A percentile compares a stretch with the other conserved stretches of the same genome.
Evolutionary conservation across 2,888 invertebrate genomes (phyloP).

Genomic region (Mystacides longicornis): DNA sequence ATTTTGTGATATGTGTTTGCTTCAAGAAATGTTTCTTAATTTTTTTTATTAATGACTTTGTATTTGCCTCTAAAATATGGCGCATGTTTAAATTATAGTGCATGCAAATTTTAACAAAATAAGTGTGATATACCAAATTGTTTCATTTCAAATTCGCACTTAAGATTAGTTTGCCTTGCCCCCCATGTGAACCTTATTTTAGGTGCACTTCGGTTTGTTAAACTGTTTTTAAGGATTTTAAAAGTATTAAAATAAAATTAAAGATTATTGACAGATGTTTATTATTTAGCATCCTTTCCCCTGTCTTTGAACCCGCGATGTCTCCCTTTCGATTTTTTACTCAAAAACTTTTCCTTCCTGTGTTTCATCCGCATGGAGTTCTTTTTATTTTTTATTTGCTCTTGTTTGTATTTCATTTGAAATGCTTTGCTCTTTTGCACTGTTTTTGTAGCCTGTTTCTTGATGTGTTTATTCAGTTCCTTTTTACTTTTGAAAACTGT

Average conservation of each 20-base stretch:
- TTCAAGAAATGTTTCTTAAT: not conserved
- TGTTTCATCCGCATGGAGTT: slow-evolving; percentile 41
- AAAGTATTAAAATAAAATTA: not conserved
- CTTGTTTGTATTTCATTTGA: slow-evolving; percentile 65
- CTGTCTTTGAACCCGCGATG: slow-evolving; percentile 9
- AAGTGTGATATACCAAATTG: too few relatives aligned
- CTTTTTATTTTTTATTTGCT: slow-evolving; percentile 62
- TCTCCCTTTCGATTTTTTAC: slow-evolving; percentile 18
- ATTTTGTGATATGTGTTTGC: not conserved
- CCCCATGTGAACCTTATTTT: too few relatives aligned
- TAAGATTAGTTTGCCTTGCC: too few relatives aligned
- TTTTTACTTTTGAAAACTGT: slow-evolving; percentile 47
- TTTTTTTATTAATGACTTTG: too few relatives aligned
- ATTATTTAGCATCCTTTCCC: not conserved
- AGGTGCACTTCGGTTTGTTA: not conserved
- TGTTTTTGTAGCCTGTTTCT: slow-evolving; percentile 63
- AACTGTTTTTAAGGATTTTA: not conserved
- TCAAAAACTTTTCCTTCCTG: slow-evolving; percentile 12
- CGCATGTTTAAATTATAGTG: too few relatives aligned
- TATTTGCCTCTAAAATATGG: too few relatives aligned
- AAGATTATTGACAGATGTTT: not conserved
- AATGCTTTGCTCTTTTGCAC: slow-evolving; percentile 71
- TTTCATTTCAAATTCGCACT: too few relatives aligned
- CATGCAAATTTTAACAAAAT: too few relatives aligned
- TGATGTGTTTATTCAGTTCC: slow-evolving; percentile 62